Conservation (phyloP, 2,888 invertebrate species). For the Phanerotoma sp. region DNA sequence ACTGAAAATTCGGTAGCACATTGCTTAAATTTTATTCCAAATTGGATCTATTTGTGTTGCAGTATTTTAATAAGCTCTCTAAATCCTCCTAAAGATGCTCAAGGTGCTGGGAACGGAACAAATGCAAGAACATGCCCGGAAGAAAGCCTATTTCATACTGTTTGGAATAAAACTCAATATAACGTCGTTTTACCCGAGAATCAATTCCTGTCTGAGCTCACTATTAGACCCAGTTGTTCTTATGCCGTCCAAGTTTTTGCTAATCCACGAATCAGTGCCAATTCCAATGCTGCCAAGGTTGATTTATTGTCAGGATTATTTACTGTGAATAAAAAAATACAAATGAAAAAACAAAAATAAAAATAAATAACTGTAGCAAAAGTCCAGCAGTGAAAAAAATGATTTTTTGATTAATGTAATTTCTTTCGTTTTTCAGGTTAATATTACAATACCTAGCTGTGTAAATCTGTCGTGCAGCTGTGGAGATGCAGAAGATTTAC, state of each 20-base stretch:
- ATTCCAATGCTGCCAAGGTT: constrained; percentile 27
- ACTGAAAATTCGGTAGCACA: no score
- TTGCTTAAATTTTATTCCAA: background rate
- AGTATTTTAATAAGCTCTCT: constrained; percentile 43
- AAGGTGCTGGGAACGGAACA: no score
- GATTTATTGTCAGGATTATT: background rate
- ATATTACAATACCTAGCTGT: constrained; percentile 47
- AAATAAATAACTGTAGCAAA: background rate
- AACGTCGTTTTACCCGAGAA: constrained; percentile 42
- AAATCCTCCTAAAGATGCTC: constrained; percentile 19
- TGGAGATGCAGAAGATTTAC: constrained; percentile 25
- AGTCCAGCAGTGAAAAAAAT: background rate
- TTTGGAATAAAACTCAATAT: constrained; percentile 32
- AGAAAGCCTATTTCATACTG: constrained; percentile 41
- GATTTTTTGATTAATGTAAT: constrained; percentile 2
- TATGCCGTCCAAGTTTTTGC: constrained; percentile 47
- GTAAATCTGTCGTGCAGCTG: constrained; percentile 44
- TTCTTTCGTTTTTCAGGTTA: constrained; percentile 34
- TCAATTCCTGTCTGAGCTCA: constrained; percentile 36
- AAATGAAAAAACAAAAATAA: background rate
- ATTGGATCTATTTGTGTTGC: constrained; percentile 14
- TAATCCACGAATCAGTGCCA: constrained; percentile 43
- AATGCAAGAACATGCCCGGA: constrained; percentile 41
- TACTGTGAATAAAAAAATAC: background rate
- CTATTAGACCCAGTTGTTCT: constrained; percentile 44